Evolutionary conservation across 2,888 invertebrate species (phyloP).

Genomic region (Kryphioiulus occultus): DNA sequence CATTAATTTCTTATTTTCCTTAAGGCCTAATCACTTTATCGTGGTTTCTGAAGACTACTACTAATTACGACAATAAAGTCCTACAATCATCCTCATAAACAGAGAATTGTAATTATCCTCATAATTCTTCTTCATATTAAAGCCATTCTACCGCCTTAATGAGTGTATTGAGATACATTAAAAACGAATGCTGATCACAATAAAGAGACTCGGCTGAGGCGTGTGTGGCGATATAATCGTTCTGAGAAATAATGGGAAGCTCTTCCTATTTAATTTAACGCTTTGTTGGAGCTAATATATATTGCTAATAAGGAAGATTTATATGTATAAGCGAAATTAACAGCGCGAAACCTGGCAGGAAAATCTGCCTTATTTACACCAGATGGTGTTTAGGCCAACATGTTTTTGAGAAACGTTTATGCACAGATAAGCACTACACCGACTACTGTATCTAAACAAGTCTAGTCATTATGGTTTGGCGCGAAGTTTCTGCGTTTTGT

Average conservation of each 20-base stretch:
- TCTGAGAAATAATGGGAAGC: conserved; percentile 15
- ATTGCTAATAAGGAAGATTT: conserved; percentile 42
- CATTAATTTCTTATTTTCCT: conserved; percentile 11
- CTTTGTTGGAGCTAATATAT: conserved; percentile 37
- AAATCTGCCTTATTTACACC: conserved; percentile 1
- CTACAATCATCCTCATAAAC: conserved; percentile 1
- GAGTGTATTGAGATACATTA: conserved; percentile 38
- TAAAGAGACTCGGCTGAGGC: not conserved
- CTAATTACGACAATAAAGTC: not conserved
- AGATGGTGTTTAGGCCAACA: conserved; percentile 19
- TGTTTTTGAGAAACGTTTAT: not conserved
- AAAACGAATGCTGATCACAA: conserved; percentile 13
- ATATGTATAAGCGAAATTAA: conserved; percentile 43
- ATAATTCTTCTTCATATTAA: conserved; percentile 39
- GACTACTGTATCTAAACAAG: not conserved
- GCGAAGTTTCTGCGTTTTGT: not conserved
- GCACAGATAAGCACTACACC: not conserved
- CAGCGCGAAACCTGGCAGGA: conserved; percentile 10
- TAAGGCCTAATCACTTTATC: not conserved
- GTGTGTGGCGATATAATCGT: not conserved
- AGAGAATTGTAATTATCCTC: not conserved
- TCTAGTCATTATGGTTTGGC: not conserved
- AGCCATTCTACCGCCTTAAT: not conserved
- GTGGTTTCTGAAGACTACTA: not conserved
- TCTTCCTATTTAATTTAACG: conserved; percentile 42